phyloP scores from a whole-genome alignment of 2,113 vertebrate genomes.

The Rhegmatorhina hoffmannsi region DNA sequence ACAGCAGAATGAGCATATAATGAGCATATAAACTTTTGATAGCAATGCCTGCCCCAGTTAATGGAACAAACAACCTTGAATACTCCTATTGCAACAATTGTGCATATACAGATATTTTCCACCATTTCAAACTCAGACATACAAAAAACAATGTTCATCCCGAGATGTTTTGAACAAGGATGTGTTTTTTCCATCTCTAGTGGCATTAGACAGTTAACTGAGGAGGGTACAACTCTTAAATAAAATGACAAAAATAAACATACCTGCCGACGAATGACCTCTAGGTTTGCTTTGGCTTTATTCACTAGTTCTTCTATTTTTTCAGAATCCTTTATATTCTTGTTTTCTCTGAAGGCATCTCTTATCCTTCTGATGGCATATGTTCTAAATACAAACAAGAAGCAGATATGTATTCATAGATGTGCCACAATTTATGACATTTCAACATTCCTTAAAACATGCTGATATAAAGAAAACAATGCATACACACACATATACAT shows the following conservation, averaged over 20 bases:
- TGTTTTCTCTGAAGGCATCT: slow-evolving; percentile 93
- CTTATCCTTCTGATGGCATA: slow-evolving; percentile 90
- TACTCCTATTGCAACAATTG: neutral
- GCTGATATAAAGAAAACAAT: neutral
- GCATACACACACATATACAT: neutral
- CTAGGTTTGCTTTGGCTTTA: slow-evolving; percentile 81
- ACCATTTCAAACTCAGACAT: neutral
- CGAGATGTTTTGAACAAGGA: neutral
- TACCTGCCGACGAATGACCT: slow-evolving; percentile 91
- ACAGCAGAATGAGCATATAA: neutral
- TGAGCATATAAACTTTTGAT: neutral
- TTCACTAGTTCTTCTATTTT: slow-evolving; percentile 81
- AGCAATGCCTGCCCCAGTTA: neutral
- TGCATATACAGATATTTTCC: neutral
- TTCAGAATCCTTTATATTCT: slow-evolving; percentile 78
- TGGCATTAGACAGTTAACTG: neutral
- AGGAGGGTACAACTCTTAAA: neutral
- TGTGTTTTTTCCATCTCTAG: neutral
- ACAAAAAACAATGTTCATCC: neutral
- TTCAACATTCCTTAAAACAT: neutral
- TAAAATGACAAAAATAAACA: slow-evolving; percentile 9
- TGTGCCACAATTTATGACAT: neutral
- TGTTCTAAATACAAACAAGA: slow-evolving; percentile 75
- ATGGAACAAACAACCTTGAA: neutral
- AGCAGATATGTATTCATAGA: neutral